These are phyloP conservation scores for Petrolisthes manimaculis DNA, from an alignment of 2,888 invertebrate species.

Conservation along the genomic window DNA sequence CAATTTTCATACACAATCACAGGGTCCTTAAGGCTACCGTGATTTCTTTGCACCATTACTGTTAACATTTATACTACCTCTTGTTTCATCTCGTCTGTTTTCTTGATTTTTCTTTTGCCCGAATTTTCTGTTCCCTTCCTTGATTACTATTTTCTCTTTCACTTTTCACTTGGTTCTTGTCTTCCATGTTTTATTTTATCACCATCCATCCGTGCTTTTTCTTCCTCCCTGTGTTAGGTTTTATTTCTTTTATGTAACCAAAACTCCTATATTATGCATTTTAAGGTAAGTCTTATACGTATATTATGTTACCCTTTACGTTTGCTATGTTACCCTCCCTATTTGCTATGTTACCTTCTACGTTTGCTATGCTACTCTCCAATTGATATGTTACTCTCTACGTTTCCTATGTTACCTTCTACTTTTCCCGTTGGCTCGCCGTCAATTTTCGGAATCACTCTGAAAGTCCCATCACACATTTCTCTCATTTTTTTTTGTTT, in stretches of 20 bases:
- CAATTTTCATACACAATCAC: too few species aligned
- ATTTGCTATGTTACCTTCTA: background rate
- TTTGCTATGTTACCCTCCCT: background rate
- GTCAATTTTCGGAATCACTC: background rate
- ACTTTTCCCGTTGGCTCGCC: background rate
- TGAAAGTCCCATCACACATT: background rate
- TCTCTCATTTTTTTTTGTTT: background rate
- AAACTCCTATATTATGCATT: background rate
- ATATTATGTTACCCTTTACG: background rate
- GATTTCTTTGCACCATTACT: too few species aligned
- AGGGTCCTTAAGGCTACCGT: too few species aligned
- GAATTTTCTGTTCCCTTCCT: background rate
- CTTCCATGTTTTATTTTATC: too few species aligned
- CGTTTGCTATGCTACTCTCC: too few species aligned
- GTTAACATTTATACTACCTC: too few species aligned
- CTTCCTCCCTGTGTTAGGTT: too few species aligned
- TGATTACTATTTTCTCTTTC: too few species aligned
- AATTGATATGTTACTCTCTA: background rate
- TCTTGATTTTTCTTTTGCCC: background rate
- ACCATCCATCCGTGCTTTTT: too few species aligned
- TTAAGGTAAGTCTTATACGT: background rate
- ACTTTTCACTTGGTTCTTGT: too few species aligned
- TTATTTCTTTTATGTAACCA: background rate
- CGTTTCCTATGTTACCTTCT: background rate
- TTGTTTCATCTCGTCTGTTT: too few species aligned